Evolutionary conservation across 2,113 vertebrate species (phyloP), one percentile per base, ranked within the genome.

Genomic region (Catharus minimus): DNA sequence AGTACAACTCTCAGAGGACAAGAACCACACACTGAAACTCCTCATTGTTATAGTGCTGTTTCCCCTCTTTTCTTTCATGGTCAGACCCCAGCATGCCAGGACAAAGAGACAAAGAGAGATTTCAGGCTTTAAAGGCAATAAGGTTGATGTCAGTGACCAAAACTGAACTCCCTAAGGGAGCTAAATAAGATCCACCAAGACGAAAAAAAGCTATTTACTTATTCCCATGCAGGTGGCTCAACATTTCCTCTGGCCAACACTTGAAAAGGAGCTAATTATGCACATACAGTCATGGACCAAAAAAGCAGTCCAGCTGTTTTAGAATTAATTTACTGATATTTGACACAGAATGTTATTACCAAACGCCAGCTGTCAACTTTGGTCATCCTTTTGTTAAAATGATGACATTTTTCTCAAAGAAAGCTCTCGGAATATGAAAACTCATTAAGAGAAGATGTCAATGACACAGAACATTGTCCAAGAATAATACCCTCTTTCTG

Each of bases 381-480:
- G 93, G 91, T 87, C 89, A 95, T 75, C 56, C 66, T 92, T 95
- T 90, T 91, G 78, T 92, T 90, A 90, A 80, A 94, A 87, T 9
- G 5, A 84, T 76, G 16, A 79, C 43, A 71, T 82, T 92, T 74
- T 82, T 62, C 62, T 79, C 33, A 71, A 93, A 92, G 76, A 88
- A 94, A 87, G 58, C 15, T 69, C 46, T 66, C 2, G 3, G 36
- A 94, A 89, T 72, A 87, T 18, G 60, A 92, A 85, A 85, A 72
- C 39, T 75, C 73, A 92, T 80, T 91, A 92, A 87, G 47, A 82
- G 79, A 82, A 73, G 24, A 76, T 73, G 43, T 73, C 74, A 87
- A 57, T 44, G 49, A 88, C 56, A 91, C 21, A 79, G 55, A 84
- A 72, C 13, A 62, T 26, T 47, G 71, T 79, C 69, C 50, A 86